Evolutionary conservation across 1,140 invertebrate genomes (phyloP).

Genomic region (Nasonia giraulti): DNA sequence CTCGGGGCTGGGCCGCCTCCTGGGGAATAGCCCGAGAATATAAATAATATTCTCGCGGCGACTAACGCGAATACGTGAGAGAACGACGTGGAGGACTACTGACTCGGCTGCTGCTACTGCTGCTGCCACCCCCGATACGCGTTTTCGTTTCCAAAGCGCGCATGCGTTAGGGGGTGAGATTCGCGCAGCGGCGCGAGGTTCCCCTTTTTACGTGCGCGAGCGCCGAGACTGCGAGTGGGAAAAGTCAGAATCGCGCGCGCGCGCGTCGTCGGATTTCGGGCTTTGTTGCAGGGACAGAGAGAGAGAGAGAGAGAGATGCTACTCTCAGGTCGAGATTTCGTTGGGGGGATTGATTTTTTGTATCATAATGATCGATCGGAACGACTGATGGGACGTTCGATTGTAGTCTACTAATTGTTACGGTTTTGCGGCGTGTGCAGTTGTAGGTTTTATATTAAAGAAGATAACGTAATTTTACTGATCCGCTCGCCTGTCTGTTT

Average conservation of each 20-base stretch:
- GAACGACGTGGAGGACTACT: slow-evolving; percentile 2
- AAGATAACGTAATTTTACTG: too few species aligned
- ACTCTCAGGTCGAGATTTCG: too few species aligned
- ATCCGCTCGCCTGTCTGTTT: too few species aligned
- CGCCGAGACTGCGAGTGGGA: too few species aligned
- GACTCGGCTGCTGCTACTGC: not conserved
- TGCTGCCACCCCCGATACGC: not conserved
- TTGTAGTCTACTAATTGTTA: too few species aligned
- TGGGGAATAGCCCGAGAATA: not conserved
- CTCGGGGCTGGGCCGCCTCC: not conserved
- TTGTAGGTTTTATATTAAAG: too few species aligned
- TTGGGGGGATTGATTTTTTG: not conserved
- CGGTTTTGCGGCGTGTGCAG: too few species aligned
- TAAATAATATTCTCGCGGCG: not conserved
- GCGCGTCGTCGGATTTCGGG: not conserved
- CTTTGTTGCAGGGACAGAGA: not conserved
- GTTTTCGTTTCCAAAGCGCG: too few species aligned
- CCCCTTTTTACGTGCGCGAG: too few species aligned
- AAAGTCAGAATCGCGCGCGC: not conserved
- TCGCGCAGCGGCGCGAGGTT: not conserved
- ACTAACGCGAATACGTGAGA: not conserved
- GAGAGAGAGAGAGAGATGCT: too few species aligned
- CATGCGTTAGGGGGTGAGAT: not conserved
- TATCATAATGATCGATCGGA: not conserved
- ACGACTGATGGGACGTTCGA: too few species aligned